Evolutionary conservation across 1,140 invertebrate species (phyloP), one percentile per base, ranked within the genome.

Genomic region (Eumeta japonica): DNA sequence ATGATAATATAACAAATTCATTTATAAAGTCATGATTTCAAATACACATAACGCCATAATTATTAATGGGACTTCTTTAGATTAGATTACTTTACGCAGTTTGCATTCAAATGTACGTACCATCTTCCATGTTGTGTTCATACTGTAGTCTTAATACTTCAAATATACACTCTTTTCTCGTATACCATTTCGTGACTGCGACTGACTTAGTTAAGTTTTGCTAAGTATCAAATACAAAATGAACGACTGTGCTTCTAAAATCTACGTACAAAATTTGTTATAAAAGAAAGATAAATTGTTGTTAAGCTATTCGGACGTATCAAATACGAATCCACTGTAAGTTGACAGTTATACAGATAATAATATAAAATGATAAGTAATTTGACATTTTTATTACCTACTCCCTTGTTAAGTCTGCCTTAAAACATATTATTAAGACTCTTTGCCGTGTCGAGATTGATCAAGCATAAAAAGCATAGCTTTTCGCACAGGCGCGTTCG

Each of bases 101-200:
- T 9, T 24, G 5, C 20, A 24, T 24, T 7, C 5, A n/a, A 24
- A 24, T 7, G 5, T 7, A 24, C 5, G n/a, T 24, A 5, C 5
- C n/a, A 7, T 24, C n/a, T 24, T 24, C 20, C n/a, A 7, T 24
- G 5, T 24, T 24, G 5, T 24, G 5, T 24, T 24, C n/a, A n/a
- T n/a, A n/a, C n/a, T n/a, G n/a, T 24, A 7, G 20, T 24, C 20
- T 24, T 24, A 24, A 24, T 24, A n/a, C n/a, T 24, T 24, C 5
- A 24, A 24, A 24, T n/a, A n/a, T n/a, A n/a, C n/a, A n/a, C n/a
- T n/a, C 20, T 24, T 24, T 24, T n/a, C 20, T 24, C 20, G n/a
- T 24, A 24, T 24, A 24, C 20, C 20, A 7, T 7, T n/a, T 7
- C n/a, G n/a, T 24, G 20, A n/a, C 5, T 7, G 20, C n/a, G 20